Base-by-base conservation (phyloP, 2,888 invertebrate genomes). In the Nipponacmea schrenckii region DNA sequence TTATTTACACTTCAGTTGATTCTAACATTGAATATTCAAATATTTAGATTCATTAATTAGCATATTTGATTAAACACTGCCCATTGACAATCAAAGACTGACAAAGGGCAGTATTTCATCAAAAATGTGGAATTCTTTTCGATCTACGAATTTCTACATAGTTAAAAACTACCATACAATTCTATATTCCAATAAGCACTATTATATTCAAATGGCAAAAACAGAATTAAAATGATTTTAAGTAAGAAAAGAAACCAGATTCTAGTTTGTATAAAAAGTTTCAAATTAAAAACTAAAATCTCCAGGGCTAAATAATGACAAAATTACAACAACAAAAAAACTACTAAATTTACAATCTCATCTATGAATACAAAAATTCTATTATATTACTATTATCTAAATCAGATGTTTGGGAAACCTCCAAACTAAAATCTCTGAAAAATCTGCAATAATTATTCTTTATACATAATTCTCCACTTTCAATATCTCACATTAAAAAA, bases 251-350 rank as follows among this genome's bases (percentile, higher is more conserved):
- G 20, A 20, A 56, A 56, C 20, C 8, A 56, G 56, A 56, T 56
- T 56, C 24, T 56, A 56, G 56, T 20, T 56, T 56, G 24, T 56
- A 20, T 56, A 24, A 56, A 20, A 20, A 56, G 24, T 56, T 56
- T 56, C 39, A 39, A 39, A 39, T 56, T 56, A 56, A 56, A 56
- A 56, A 56, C 56, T 56, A 56, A 56, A 56, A 56, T 56, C 56
- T 56, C 8, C 20, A 39, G 39, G 56, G 56, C 56, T 56, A 56
- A 56, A 56, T 56, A 24, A 56, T 24, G 24, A 24, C 8, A 24
- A 56, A 56, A 56, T 56, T 56, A 56, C 56, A 56, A 56, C 56
- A 56, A 56, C 20, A 24, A 20, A 24, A 20, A 56, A 20, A 56
- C 56, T 56, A 56, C 56, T 56, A 24, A 56, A 56, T 56, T 56